Evolutionary conservation across 2,113 vertebrate genomes (phyloP), one percentile per base, ranked within the genome.

Genomic region (Podarcis raffonei): DNA sequence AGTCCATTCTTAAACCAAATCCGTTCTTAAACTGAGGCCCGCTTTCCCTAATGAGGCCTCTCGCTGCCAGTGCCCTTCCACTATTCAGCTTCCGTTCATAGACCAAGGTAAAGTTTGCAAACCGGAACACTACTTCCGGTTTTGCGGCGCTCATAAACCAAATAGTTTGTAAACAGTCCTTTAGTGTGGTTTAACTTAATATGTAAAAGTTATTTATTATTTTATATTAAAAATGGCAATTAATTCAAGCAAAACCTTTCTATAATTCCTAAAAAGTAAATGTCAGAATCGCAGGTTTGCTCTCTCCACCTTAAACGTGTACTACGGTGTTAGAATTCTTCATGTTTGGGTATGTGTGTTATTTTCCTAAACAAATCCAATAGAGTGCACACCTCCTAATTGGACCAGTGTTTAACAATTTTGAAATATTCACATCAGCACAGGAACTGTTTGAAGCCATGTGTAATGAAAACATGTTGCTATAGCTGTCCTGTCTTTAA

Each of bases 401-500:
- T 74, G 2, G 62, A 8, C 8, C 74, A 62, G 27, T 23, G 76
- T 80, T 2, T 5, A 89, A 8, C 4, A 4, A 32, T 48, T 35
- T 78, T 37, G 62, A 30, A 86, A 66, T 22, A n/a, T 85, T 7
- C 59, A 2, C 57, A 20, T 39, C 25, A 37, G 76, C 76, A 78
- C 7, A 59, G 83, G 53, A 1, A 71, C 23, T 1, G 1, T 57
- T 86, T 90, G 68, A 93, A 57, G 78, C 71, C 0, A 27, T 13
- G 82, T 2, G 27, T 75, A 90, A 76, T 2, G 74, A 53, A 93
- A 94, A 92, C 94, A 95, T 87, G 89, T 87, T 11, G 62, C 90
- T 87, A 68, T 87, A 89, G 42, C 86, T 93, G 93, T 94, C 92
- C 94, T 87, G 94, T 84, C 90, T 77, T 42, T 94, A 84, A 35